Percentiles rank a stretch among this genome's conserved stretches.
phyloP scores from a whole-genome alignment of 1,140 invertebrate species.

The Polypedilum pembai region DNA sequence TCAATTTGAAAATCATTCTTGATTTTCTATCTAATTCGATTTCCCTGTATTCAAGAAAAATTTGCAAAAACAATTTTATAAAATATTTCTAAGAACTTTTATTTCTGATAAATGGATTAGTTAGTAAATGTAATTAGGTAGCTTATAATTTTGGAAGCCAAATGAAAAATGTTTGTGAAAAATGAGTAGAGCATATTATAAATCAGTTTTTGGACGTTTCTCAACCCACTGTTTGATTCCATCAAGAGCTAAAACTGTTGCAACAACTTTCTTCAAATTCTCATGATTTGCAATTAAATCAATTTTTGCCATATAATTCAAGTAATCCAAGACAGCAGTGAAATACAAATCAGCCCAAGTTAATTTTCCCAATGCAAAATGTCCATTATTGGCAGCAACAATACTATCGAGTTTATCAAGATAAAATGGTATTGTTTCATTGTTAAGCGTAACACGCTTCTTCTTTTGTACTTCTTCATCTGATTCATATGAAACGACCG shows the following conservation, averaged over 20 bases:
- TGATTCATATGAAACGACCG: slow-evolving; percentile 45
- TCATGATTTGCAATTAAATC: slow-evolving; percentile 52
- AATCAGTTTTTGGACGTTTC: slow-evolving; percentile 51
- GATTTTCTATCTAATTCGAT: neutral
- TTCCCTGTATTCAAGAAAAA: too few relatives aligned
- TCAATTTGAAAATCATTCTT: too few relatives aligned
- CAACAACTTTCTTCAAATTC: slow-evolving; percentile 48
- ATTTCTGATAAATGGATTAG: too few relatives aligned
- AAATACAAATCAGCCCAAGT: slow-evolving; percentile 61
- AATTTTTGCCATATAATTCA: slow-evolving; percentile 49
- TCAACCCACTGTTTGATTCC: slow-evolving; percentile 58
- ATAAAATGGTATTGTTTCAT: slow-evolving; percentile 51
- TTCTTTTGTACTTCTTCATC: slow-evolving; percentile 47
- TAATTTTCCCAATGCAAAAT: slow-evolving; percentile 52
- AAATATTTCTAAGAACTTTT: too few relatives aligned
- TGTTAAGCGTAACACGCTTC: slow-evolving; percentile 44
- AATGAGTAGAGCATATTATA: slow-evolving; percentile 37
- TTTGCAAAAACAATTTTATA: too few relatives aligned
- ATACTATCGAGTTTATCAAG: slow-evolving; percentile 51
- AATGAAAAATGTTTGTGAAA: too few relatives aligned
- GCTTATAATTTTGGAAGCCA: neutral
- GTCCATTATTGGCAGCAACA: slow-evolving; percentile 49
- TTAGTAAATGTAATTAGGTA: too few relatives aligned
- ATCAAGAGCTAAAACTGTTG: slow-evolving; percentile 50
- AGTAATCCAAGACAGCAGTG: slow-evolving; percentile 52